phyloP scores from a whole-genome alignment of 2,113 vertebrate species.

The Daubentonia madagascariensis region DNA sequence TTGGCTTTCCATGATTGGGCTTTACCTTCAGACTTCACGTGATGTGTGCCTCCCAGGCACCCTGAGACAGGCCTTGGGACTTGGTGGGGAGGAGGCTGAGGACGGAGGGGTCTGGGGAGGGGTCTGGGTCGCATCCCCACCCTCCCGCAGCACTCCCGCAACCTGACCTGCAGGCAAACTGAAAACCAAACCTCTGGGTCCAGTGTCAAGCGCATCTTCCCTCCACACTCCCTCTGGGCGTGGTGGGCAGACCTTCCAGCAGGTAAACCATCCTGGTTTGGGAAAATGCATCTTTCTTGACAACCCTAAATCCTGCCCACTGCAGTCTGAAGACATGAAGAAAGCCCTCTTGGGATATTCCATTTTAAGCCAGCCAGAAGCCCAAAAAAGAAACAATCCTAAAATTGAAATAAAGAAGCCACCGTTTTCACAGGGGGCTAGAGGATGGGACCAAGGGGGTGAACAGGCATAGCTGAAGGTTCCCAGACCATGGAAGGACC shows the following conservation, averaged over 20 bases:
- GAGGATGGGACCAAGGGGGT: too few relatives aligned
- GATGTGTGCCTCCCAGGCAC: fast-evolving
- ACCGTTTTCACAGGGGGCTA: not conserved
- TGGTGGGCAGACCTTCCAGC: not conserved
- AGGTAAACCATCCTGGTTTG: not conserved
- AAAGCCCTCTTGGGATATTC: not conserved
- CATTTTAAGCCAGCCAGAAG: not conserved
- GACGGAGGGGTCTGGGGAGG: not conserved
- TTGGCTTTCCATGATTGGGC: not conserved
- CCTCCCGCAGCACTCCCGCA: not conserved
- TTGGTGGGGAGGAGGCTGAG: not conserved
- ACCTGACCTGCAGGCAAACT: fast-evolving
- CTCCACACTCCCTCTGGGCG: fast-evolving
- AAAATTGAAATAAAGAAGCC: not conserved
- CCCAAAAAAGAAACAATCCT: not conserved
- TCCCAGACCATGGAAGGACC: fast-evolving
- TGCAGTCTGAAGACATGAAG: not conserved
- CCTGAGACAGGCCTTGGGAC: fast-evolving
- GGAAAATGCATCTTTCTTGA: not conserved
- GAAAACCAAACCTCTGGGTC: too few relatives aligned
- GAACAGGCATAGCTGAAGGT: too few relatives aligned
- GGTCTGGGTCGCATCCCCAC: fast-evolving
- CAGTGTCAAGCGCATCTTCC: not conserved
- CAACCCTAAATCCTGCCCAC: not conserved
- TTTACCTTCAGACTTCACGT: not conserved